Conservation (phyloP, 1,140 invertebrate genomes). For the Micrasema longulum region DNA sequence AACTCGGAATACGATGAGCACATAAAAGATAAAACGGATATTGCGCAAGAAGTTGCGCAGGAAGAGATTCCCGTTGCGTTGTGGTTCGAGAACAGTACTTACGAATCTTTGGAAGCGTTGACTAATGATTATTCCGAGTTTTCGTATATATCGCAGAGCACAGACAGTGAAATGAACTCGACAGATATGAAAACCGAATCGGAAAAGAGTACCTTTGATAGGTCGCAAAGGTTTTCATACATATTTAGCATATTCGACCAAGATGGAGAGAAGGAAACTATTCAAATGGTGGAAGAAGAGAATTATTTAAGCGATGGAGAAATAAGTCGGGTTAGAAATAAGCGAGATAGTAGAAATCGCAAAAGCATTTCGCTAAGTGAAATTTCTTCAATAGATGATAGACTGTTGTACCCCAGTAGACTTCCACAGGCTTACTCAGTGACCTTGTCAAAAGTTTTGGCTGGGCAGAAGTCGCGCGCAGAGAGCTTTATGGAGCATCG, state of each 20-base stretch:
- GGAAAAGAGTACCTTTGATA: not conserved
- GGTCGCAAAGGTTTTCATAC: conserved; percentile 26
- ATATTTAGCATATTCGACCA: conserved; percentile 2
- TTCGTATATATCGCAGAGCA: conserved; percentile 17
- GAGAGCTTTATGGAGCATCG: too few relatives aligned
- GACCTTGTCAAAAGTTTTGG: not conserved
- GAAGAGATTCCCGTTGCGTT: not conserved
- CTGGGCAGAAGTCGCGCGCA: not conserved
- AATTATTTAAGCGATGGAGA: conserved; percentile 34
- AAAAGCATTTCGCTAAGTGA: conserved; percentile 23
- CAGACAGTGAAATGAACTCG: conserved; percentile 1
- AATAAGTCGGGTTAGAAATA: not conserved
- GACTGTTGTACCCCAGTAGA: conserved; percentile 15
- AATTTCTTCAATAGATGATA: not conserved
- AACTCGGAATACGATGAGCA: not conserved
- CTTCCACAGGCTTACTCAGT: not conserved
- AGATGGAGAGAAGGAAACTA: conserved; percentile 10
- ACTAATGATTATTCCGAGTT: conserved; percentile 7
- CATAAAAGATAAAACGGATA: not conserved
- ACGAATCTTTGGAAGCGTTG: conserved; percentile 15
- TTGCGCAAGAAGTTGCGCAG: not conserved
- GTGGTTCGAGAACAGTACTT: conserved; percentile 19
- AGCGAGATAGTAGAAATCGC: conserved; percentile 1
- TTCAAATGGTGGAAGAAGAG: conserved; percentile 28
- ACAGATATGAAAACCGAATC: conserved; percentile 8